Conservation (phyloP, 2,888 invertebrate species). For the Agrilus biguttatus region DNA sequence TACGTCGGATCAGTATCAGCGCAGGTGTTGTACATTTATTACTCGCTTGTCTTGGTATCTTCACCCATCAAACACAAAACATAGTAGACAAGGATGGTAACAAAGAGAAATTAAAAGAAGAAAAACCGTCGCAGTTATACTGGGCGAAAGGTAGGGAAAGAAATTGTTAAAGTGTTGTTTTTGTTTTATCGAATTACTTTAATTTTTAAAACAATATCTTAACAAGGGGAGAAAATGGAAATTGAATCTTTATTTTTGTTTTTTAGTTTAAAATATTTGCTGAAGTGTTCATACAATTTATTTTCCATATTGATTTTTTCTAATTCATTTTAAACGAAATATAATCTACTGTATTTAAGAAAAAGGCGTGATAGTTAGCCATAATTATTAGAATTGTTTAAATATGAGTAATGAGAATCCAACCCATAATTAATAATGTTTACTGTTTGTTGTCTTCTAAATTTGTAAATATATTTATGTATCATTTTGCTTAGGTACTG, state of each 20-base stretch:
- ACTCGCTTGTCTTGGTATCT: constrained; percentile 75
- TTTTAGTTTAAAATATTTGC: no score
- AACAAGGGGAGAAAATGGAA: no score
- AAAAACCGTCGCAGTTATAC: constrained; percentile 53
- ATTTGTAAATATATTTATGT: constrained; percentile 1
- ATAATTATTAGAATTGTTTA: no score
- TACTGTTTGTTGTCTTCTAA: background rate
- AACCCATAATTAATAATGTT: background rate
- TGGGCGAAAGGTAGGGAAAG: constrained; percentile 71
- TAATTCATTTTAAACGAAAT: no score
- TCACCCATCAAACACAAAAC: constrained; percentile 62
- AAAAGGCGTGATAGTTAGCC: no score
- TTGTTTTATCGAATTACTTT: background rate
- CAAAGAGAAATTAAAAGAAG: constrained; percentile 22
- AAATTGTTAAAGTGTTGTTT: background rate
- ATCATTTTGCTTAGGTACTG: constrained; percentile 41
- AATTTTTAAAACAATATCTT: no score
- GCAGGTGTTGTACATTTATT: constrained; percentile 76
- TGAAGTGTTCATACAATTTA: no score
- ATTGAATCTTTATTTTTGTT: no score
- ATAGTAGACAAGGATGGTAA: constrained; percentile 24
- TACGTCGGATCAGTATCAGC: constrained; percentile 66
- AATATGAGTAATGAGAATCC: no score
- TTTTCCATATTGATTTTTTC: no score
- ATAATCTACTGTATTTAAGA: no score